Conservation (phyloP, 2,888 invertebrate genomes). For the Tigriopus californicus region DNA sequence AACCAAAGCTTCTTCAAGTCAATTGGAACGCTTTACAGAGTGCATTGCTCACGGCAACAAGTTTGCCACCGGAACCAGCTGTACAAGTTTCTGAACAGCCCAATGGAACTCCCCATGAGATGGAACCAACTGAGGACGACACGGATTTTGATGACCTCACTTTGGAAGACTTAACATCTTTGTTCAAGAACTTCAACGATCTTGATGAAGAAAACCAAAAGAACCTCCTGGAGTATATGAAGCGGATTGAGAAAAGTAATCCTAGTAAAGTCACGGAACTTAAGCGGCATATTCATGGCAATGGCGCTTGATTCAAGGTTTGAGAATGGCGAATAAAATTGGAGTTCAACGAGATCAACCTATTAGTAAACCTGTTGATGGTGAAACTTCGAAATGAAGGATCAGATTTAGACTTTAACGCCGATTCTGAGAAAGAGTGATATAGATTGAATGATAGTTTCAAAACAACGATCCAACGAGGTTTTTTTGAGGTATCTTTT, state of each 20-base stretch:
- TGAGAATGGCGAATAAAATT: not conserved
- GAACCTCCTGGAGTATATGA: conserved; percentile 1
- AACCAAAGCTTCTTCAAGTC: not conserved
- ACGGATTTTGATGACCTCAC: not conserved
- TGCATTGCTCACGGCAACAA: not conserved
- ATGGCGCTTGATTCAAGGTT: not conserved
- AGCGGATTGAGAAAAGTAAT: conserved; percentile 1
- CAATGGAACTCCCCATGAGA: not conserved
- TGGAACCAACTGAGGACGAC: not conserved
- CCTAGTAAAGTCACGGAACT: not conserved
- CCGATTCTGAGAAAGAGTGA: too few species aligned
- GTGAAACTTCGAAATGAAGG: too few species aligned
- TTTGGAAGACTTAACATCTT: not conserved
- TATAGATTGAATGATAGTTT: too few species aligned
- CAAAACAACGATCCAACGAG: too few species aligned
- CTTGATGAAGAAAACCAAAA: not conserved
- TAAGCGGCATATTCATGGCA: not conserved
- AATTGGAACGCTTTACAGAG: not conserved
- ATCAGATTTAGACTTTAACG: too few species aligned
- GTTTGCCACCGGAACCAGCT: not conserved
- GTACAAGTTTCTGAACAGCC: not conserved
- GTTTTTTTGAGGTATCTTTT: too few species aligned
- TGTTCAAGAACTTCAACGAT: not conserved
- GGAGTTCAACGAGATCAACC: too few species aligned
- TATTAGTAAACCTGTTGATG: too few species aligned